Conservation (phyloP, 2,888 invertebrate genomes). For the Venustoraphidia nigricollis region DNA sequence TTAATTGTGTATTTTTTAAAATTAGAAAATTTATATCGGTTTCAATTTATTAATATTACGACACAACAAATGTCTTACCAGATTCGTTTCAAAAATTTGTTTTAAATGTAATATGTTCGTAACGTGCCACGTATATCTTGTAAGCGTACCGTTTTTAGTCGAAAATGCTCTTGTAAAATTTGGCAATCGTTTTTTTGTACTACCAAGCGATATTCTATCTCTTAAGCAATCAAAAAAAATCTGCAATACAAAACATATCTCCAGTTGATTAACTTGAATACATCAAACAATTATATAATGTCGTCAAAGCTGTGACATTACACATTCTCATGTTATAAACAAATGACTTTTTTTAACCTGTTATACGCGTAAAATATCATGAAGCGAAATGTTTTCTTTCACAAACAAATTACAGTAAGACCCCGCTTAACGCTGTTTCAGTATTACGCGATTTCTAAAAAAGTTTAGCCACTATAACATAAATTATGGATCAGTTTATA, state of each 20-base stretch:
- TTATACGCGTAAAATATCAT: background rate
- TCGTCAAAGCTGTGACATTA: constrained; percentile 8
- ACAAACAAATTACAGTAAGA: no score
- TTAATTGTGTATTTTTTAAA: no score
- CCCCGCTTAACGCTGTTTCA: no score
- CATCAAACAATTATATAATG: background rate
- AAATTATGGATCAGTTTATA: no score
- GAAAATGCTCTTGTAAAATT: constrained; percentile 44
- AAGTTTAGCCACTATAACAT: no score
- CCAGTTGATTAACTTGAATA: no score
- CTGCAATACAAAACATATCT: constrained; percentile 21
- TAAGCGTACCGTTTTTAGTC: constrained; percentile 45
- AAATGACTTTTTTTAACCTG: background rate
- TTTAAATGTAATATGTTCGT: constrained; percentile 54
- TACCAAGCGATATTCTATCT: constrained; percentile 47
- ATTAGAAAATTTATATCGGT: background rate
- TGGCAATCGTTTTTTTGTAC: constrained; percentile 46
- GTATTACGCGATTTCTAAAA: no score
- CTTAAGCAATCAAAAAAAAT: constrained; percentile 56
- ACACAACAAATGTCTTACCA: constrained; percentile 24
- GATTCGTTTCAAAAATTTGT: constrained; percentile 53
- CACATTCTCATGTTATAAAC: constrained; percentile 1
- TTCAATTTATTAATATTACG: background rate
- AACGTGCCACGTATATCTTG: constrained; percentile 57
- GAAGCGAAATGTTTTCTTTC: background rate